Percentiles rank a stretch among this genome's conserved stretches.
Conservation (phyloP, 2,797 vertebrate genomes). For the Sebastes oblongus region DNA sequence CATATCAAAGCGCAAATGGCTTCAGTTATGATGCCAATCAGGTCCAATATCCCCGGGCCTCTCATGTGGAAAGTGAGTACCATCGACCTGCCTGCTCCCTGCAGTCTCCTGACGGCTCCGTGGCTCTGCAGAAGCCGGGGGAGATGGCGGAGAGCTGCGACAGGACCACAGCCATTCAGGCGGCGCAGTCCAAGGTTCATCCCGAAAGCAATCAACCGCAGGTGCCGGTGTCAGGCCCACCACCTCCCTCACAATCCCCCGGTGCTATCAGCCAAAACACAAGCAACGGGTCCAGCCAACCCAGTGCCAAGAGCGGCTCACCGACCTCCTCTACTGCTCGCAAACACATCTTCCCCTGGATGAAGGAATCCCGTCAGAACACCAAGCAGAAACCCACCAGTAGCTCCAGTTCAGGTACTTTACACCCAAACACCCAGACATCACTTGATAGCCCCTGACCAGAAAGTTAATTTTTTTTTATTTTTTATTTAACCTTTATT, state of each 20-base stretch:
- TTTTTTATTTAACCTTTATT: too few species aligned
- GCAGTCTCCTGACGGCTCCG: slow-evolving; percentile 89
- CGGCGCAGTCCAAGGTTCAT: slow-evolving; percentile 85
- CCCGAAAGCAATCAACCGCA: slow-evolving; percentile 83
- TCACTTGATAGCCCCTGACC: not conserved
- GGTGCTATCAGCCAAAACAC: slow-evolving; percentile 89
- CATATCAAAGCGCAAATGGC: slow-evolving; percentile 98
- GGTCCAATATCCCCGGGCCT: slow-evolving; percentile 92
- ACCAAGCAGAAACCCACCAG: slow-evolving; percentile 95
- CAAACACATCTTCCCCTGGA: slow-evolving; percentile 99
- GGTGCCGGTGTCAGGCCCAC: slow-evolving; percentile 80
- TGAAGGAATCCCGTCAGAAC: slow-evolving; percentile 98
- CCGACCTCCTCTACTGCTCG: slow-evolving; percentile 85
- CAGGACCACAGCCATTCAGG: slow-evolving; percentile 87
- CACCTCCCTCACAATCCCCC: slow-evolving; percentile 83
- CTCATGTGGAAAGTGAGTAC: slow-evolving; percentile 95
- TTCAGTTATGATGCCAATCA: slow-evolving; percentile 98
- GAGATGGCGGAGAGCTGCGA: slow-evolving; percentile 93
- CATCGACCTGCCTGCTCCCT: slow-evolving; percentile 96
- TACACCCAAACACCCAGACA: not conserved
- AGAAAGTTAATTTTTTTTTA: not conserved
- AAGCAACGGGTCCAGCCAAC: slow-evolving; percentile 84
- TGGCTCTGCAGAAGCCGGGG: slow-evolving; percentile 89
- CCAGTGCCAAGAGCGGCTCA: slow-evolving; percentile 88
- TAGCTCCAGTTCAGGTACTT: slow-evolving; percentile 95